phyloP scores from a whole-genome alignment of 2,888 invertebrate genomes.

The Rhamphomyia laevipes region DNA sequence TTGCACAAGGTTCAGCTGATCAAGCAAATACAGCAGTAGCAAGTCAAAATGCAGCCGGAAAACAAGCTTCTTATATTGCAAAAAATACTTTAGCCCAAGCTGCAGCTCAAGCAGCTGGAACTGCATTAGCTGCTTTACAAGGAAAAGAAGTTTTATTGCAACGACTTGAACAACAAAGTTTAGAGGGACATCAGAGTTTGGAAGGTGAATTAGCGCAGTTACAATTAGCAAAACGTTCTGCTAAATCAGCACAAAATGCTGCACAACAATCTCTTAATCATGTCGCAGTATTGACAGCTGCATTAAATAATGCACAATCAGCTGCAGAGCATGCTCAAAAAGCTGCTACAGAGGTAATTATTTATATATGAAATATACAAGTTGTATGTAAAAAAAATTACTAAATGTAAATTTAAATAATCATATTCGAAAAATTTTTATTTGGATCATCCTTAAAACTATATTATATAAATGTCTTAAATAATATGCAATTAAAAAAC shows the following conservation, averaged over 20 bases:
- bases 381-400: no score
- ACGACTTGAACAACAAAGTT: slow-evolving; percentile 61
- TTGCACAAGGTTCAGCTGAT: slow-evolving; percentile 61
- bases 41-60: slow-evolving; percentile 64
- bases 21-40: slow-evolving; percentile 59
- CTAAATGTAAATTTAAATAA: no score
- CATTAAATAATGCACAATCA: slow-evolving; percentile 62
- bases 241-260: slow-evolving; percentile 53
- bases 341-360: slow-evolving; percentile 48
- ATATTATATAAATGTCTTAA: no score
- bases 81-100: slow-evolving; percentile 67
- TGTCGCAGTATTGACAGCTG: slow-evolving; percentile 56
- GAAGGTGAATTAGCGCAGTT: slow-evolving; percentile 59
- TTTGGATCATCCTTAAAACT: no score
- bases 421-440: no score
- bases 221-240: slow-evolving; percentile 59
- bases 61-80: slow-evolving; percentile 67
- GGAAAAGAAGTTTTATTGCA: slow-evolving; percentile 53
- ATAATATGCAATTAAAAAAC: no score
- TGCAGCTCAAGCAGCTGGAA: slow-evolving; percentile 58
- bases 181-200: slow-evolving; percentile 56
- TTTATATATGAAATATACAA: no score
- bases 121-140: slow-evolving; percentile 52
- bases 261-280: slow-evolving; percentile 60
- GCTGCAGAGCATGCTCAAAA: slow-evolving; percentile 60